Evolutionary conservation across 2,113 vertebrate genomes (phyloP).

Genomic region (Rhabdomys dilectus): DNA sequence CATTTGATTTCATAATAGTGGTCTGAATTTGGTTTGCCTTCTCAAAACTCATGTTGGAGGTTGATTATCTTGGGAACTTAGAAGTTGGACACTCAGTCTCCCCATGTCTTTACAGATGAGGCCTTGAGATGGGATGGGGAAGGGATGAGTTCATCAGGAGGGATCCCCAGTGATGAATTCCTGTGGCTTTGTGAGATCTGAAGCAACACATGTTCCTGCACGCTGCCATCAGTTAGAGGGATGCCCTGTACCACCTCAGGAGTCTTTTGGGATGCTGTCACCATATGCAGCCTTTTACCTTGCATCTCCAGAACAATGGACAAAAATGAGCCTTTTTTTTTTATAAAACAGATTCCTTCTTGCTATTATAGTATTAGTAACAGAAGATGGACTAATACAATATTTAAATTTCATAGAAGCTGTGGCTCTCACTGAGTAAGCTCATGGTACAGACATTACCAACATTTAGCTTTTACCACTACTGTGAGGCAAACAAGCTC

Average conservation of each 20-base stretch:
- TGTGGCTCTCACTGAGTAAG: slow-evolving; percentile 21
- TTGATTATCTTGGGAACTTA: neutral
- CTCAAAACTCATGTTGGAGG: neutral
- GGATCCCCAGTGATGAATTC: neutral
- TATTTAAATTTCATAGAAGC: neutral
- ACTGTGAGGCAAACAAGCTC: neutral
- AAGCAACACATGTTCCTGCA: neutral
- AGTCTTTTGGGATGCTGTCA: neutral
- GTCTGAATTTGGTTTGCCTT: neutral
- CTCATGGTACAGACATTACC: neutral
- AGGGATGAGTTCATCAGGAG: neutral
- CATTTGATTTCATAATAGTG: neutral
- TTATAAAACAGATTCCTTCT: neutral
- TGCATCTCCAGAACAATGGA: neutral
- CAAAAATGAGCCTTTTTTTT: neutral
- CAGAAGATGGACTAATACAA: neutral
- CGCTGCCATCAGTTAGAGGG: neutral
- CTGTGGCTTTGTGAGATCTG: neutral
- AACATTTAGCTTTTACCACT: slow-evolving; percentile 34
- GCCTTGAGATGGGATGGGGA: neutral
- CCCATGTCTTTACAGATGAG: neutral
- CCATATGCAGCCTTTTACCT: neutral
- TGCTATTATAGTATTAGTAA: neutral
- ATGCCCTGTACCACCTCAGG: neutral
- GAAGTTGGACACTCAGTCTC: neutral